Evolutionary conservation across 1,140 invertebrate species (phyloP).

Genomic region (Drosophila paulistorum): DNA sequence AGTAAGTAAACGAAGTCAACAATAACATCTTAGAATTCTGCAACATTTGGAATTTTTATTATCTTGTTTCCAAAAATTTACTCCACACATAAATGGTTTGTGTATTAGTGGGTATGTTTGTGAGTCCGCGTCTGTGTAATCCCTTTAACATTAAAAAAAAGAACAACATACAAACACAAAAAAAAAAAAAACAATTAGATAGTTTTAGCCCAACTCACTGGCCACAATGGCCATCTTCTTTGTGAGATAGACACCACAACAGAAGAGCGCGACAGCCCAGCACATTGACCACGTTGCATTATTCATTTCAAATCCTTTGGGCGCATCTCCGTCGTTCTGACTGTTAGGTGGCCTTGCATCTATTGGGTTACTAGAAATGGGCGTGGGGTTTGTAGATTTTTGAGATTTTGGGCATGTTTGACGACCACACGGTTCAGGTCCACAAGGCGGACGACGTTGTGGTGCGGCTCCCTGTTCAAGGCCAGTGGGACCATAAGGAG

Average conservation of each 20-base stretch:
- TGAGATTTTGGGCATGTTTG: not conserved
- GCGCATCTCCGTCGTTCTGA: not conserved
- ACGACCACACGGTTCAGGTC: constrained; percentile 16
- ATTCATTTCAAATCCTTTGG: constrained; percentile 17
- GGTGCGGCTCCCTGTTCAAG: not conserved
- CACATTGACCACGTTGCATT: constrained; percentile 36
- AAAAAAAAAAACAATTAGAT: not conserved
- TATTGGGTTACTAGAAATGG: not conserved
- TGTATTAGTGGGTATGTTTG: not conserved
- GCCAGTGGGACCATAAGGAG: not conserved
- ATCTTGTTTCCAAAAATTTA: constrained; percentile 32
- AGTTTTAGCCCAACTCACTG: constrained; percentile 46
- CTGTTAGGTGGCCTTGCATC: no score
- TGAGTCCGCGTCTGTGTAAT: not conserved
- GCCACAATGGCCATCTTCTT: constrained; percentile 43
- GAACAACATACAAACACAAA: not conserved
- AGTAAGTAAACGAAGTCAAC: constrained; percentile 41
- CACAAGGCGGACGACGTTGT: constrained; percentile 11
- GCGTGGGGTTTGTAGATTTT: not conserved
- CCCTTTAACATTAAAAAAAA: constrained; percentile 4
- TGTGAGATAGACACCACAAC: constrained; percentile 49
- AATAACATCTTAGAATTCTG: not conserved
- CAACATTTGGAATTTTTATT: constrained; percentile 26
- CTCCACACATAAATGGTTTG: constrained; percentile 10
- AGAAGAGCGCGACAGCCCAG: constrained; percentile 50